These are phyloP conservation scores for Telenomus remus DNA, from an alignment of 1,140 invertebrate genomes.

Conservation along the genomic window DNA sequence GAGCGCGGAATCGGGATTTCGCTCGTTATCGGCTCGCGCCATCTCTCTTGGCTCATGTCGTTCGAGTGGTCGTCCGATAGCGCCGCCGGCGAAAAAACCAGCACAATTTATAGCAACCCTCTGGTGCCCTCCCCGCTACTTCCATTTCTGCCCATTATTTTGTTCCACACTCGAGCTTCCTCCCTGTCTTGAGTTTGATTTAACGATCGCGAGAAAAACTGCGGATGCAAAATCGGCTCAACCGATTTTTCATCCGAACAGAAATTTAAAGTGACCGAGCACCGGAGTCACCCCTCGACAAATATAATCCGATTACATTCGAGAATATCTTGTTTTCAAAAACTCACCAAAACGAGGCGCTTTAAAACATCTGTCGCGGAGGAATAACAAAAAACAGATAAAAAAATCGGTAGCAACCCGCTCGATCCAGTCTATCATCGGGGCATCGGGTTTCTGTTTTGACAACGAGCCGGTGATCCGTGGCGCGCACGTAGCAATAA, in stretches of 20 bases:
- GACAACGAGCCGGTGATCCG: slow-evolving; percentile 70
- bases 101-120: slow-evolving; percentile 63
- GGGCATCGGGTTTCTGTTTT: slow-evolving; percentile 72
- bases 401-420: slow-evolving; percentile 34
- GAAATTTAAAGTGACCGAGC: no score
- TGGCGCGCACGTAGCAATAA: slow-evolving; percentile 33
- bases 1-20: slow-evolving; percentile 50
- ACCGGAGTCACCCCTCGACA: neutral
- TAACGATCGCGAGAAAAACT: slow-evolving; percentile 42
- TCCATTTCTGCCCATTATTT: slow-evolving; percentile 32
- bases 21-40: slow-evolving; percentile 30
- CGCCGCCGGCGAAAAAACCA: slow-evolving; percentile 52
- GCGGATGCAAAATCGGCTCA: neutral
- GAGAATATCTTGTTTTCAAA: slow-evolving; percentile 45
- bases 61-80: slow-evolving; percentile 26
- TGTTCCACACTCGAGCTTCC: slow-evolving; percentile 34
- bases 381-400: slow-evolving; percentile 1
- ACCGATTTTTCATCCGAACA: neutral
- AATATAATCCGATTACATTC: slow-evolving; percentile 33
- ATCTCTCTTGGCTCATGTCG: slow-evolving; percentile 5
- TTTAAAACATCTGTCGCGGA: slow-evolving; percentile 46
- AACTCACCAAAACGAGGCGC: slow-evolving; percentile 12
- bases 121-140: slow-evolving; percentile 45
- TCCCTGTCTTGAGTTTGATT: slow-evolving; percentile 46
- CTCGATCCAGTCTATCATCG: slow-evolving; percentile 31